Percentiles rank a stretch among this genome's conserved stretches.
Conservation (phyloP, 2,888 invertebrate genomes). For the Acheta domesticus region DNA sequence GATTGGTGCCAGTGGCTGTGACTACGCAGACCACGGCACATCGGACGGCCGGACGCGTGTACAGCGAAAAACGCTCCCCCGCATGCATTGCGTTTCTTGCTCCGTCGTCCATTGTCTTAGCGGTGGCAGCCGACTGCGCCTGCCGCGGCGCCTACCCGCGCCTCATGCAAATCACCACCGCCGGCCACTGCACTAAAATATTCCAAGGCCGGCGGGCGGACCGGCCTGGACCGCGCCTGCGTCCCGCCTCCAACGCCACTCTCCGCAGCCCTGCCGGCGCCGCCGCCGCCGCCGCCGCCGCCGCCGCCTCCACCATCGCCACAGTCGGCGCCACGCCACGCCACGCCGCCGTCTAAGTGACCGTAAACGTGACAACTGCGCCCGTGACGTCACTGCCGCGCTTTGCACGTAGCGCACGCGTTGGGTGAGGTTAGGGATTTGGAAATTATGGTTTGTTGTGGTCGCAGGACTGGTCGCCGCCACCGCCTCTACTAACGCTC, state of each 20-base stretch:
- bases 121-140: not conserved
- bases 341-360: not conserved
- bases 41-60: not conserved
- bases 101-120: not conserved
- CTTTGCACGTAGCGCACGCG: constrained; percentile 18
- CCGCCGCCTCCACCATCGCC: too few relatives aligned
- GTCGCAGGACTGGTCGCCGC: constrained; percentile 1
- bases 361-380: not conserved
- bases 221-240: not conserved
- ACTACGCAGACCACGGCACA: not conserved
- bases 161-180: not conserved
- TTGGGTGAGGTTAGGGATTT: constrained; percentile 18
- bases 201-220: constrained; percentile 5
- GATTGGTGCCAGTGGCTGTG: not conserved
- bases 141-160: constrained; percentile 1
- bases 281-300: too few relatives aligned
- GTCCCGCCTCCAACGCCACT: too few relatives aligned
- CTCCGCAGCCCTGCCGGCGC: too few relatives aligned
- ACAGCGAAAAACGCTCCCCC: constrained; percentile 1
- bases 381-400: not conserved
- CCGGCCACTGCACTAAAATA: not conserved
- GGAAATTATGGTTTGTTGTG: constrained; percentile 18
- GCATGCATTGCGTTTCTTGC: not conserved
- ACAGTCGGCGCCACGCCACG: too few relatives aligned
- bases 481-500: not conserved